Evolutionary conservation across 2,113 vertebrate genomes (phyloP).

Genomic region (Gymnogyps californianus): DNA sequence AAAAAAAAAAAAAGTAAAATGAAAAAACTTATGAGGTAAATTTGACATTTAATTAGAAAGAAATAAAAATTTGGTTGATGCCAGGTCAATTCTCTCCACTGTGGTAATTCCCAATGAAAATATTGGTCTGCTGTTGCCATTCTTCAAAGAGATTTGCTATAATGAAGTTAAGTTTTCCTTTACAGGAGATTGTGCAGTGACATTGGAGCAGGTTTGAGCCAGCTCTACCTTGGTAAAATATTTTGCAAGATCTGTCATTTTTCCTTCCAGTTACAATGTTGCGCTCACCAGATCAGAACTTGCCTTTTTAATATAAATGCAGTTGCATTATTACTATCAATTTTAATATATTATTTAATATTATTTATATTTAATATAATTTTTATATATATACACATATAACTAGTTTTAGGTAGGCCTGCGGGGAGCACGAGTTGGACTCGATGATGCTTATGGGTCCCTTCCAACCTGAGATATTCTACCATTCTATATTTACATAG

Average conservation of each 20-base stretch:
- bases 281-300: not conserved
- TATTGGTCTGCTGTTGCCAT: not conserved
- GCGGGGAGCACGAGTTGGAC: not conserved
- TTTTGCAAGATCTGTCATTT: not conserved
- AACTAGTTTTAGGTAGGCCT: not conserved
- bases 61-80: not conserved
- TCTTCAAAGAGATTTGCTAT: not conserved
- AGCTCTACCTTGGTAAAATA: not conserved
- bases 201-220: not conserved
- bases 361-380: not conserved
- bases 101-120: not conserved
- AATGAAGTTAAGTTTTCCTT: not conserved
- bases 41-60: not conserved
- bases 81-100: not conserved
- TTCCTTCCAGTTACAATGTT: not conserved
- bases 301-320: not conserved
- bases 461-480: not conserved
- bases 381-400: too few species aligned
- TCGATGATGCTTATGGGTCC: not conserved
- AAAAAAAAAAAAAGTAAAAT: not conserved
- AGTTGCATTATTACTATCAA: not conserved
- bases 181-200: not conserved
- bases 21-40: not conserved
- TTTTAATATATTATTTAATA: not conserved
- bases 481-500: not conserved